phyloP scores from a whole-genome alignment of 1,140 invertebrate genomes.

The Chrysoperla carnea region DNA sequence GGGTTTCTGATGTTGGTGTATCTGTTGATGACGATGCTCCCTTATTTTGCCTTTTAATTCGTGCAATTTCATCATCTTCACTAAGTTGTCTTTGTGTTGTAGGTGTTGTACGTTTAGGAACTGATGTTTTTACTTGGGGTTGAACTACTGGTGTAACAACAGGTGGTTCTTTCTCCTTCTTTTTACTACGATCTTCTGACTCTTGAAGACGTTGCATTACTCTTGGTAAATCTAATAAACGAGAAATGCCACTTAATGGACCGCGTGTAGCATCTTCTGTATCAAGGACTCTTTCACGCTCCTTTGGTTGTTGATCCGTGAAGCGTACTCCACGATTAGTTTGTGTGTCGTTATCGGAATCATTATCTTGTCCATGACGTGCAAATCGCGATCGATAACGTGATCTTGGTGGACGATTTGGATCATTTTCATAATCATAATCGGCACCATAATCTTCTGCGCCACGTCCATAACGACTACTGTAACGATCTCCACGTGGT shows the following conservation, averaged over 20 bases:
- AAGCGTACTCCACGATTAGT: constrained; percentile 33
- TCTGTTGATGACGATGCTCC: constrained; percentile 34
- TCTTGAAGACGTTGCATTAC: constrained; percentile 79
- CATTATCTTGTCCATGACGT: constrained; percentile 42
- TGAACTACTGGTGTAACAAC: constrained; percentile 30
- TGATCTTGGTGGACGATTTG: constrained; percentile 28
- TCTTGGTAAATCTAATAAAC: constrained; percentile 72
- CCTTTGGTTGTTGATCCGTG: constrained; percentile 35
- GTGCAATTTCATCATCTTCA: constrained; percentile 78
- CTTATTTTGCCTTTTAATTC: constrained; percentile 80
- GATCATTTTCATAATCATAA: constrained; percentile 32
- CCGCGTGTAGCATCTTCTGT: constrained; percentile 78
- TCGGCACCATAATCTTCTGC: constrained; percentile 39
- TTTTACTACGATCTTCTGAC: constrained; percentile 56
- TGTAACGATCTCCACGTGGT: constrained; percentile 26
- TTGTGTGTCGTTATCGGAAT: constrained; percentile 45
- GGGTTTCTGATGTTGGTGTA: constrained; percentile 31
- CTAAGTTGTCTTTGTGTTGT: constrained; percentile 45
- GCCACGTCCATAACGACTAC: constrained; percentile 29
- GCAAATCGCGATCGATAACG: constrained; percentile 56
- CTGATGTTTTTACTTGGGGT: constrained; percentile 30
- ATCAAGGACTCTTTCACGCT: constrained; percentile 65
- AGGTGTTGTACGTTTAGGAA: constrained; percentile 23
- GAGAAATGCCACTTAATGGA: constrained; percentile 74
- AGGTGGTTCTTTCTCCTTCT: constrained; percentile 45